Evolutionary conservation across 2,797 vertebrate genomes (phyloP), one percentile per base, ranked within the genome.

Genomic region (Karalla daura): DNA sequence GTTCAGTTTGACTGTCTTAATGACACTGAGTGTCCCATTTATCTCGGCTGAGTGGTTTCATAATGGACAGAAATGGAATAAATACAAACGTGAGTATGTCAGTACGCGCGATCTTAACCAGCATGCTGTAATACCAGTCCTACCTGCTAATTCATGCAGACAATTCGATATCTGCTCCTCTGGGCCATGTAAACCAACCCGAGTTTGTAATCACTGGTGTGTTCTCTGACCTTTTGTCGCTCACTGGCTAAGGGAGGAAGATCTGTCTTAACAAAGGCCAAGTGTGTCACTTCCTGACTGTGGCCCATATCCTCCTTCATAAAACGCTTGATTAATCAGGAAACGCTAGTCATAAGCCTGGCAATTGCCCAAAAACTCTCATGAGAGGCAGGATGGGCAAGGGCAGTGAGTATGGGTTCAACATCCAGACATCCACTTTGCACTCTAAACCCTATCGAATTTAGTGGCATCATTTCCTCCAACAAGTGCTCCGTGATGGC

Each of bases 201-300:
- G 14, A 0, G 20, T 70, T 86, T 81, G 47, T 18, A 72, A 37
- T 45, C 51, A 39, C 70, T 50, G 27, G 37, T 20, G 39, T 54
- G 70, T 76, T 67, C 70, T 72, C 58, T 80, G 77, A 84, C 71
- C 76, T 70, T 51, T 18, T 8, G 18, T 21, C 47, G 58, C 36
- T 79, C 51, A 3, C 13, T 61, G 32, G 47, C 69, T 66, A 52
- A 33, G 25, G 85, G 63, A 88, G 88, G 84, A 90, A 80, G 85
- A 81, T 69, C 73, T 74, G 84, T 82, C 72, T 78, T 62, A 80
- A 83, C 80, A 85, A 71, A 78, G 68, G 69, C 60, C 77, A 81
- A 74, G 59, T 70, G 53, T 85, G 80, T 84, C 82, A 86, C 63
- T 89, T 91, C 89, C 87, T 85, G 77, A 70, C 64, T 11, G 2